These are phyloP conservation scores for Heliconius nattereri DNA, from an alignment of 1,140 invertebrate genomes.

Conservation along the genomic window DNA sequence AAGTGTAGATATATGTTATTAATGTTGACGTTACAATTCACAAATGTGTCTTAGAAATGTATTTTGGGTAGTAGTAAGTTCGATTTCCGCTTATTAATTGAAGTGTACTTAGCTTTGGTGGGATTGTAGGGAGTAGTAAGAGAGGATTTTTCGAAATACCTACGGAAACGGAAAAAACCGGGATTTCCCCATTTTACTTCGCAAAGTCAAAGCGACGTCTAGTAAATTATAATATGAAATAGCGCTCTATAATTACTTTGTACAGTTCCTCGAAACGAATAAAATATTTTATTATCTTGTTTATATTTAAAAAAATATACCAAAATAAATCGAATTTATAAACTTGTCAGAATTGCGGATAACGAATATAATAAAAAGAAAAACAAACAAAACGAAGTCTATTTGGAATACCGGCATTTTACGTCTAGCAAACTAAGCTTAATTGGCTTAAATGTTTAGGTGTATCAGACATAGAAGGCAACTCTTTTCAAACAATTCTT, in stretches of 20 bases:
- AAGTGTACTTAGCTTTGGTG: too few species aligned
- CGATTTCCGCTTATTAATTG: not conserved
- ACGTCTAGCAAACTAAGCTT: not conserved
- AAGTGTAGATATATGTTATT: constrained; percentile 1
- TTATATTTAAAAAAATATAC: not conserved
- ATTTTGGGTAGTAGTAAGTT: not conserved
- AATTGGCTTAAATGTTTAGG: not conserved
- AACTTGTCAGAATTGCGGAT: not conserved
- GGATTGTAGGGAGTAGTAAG: too few species aligned
- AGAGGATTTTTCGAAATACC: too few species aligned
- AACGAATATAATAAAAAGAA: not conserved
- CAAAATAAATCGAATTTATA: not conserved
- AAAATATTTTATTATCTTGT: too few species aligned
- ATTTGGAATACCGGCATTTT: not conserved
- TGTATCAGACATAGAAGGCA: too few species aligned
- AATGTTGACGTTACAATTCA: not conserved
- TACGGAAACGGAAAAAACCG: too few species aligned
- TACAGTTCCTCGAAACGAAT: too few species aligned
- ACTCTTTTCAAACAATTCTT: too few species aligned
- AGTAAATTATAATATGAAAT: too few species aligned
- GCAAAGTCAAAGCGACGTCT: too few species aligned
- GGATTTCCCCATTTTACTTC: too few species aligned
- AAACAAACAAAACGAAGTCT: not conserved
- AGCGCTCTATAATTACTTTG: too few species aligned
- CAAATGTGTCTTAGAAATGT: not conserved